Conservation (phyloP, 2,113 vertebrate genomes). For the Callospermophilus lateralis region DNA sequence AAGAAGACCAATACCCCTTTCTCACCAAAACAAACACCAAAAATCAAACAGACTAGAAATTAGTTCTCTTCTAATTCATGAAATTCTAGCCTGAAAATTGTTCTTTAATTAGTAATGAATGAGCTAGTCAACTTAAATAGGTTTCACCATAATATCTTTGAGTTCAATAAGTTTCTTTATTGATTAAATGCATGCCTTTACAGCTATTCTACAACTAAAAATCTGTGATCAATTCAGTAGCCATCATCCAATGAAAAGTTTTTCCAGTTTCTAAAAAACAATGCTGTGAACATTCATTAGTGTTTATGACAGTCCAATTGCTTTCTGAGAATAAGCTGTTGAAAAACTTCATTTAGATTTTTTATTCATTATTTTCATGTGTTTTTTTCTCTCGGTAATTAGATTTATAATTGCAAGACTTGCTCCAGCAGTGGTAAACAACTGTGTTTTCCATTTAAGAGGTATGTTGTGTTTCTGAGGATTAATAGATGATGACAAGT, state of each 20-base stretch:
- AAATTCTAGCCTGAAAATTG: background rate
- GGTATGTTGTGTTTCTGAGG: slow-evolving; percentile 50
- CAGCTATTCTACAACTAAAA: background rate
- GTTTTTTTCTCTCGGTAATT: slow-evolving; percentile 77
- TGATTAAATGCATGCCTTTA: background rate
- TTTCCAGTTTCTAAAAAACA: slow-evolving; percentile 10
- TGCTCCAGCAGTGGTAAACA: slow-evolving; percentile 68
- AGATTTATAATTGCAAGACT: slow-evolving; percentile 80
- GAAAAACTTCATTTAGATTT: slow-evolving; percentile 73
- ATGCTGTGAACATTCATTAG: background rate
- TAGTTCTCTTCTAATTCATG: fast-evolving
- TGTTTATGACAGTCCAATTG: slow-evolving; percentile 14
- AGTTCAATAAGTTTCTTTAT: background rate
- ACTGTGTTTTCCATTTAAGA: slow-evolving; percentile 76
- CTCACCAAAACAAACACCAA: background rate
- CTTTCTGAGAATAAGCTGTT: slow-evolving; percentile 73
- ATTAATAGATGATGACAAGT: slow-evolving; percentile 71
- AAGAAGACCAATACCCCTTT: background rate
- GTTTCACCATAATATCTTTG: background rate
- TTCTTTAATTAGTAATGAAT: slow-evolving; percentile 44
- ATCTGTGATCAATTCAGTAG: background rate
- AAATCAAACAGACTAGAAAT: background rate
- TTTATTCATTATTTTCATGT: slow-evolving; percentile 78
- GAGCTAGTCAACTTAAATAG: background rate
- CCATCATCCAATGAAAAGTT: background rate